Evolutionary conservation across 2,113 vertebrate species (phyloP), one percentile per base, ranked within the genome.

Genomic region (Nymphicus hollandicus): DNA sequence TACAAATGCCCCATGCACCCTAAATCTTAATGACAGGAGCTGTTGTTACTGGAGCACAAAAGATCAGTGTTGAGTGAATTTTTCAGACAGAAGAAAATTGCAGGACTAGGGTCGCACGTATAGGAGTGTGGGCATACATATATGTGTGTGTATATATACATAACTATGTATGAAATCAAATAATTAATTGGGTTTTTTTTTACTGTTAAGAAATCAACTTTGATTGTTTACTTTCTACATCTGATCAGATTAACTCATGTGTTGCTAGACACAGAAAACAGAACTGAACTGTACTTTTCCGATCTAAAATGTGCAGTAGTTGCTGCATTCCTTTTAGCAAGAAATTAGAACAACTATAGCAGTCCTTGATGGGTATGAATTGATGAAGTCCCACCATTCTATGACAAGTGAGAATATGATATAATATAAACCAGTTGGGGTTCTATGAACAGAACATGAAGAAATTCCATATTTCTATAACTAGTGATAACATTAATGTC

Each of bases 1-100:
- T 95, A 56, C 23, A 63, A 79, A 66, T 72, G 33, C 78, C 39
- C 46, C n/a, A 20, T 43, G 37, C 13, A 66, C 86, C 47, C 47
- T 96, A 85, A 95, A 94, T 93, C 93, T 91, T 96, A 76, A 70
- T 74, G 83, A 86, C 65, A 92, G 55, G 65, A 84, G 43, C 52
- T 81, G 41, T 68, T 87, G 53, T 29, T 86, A 52, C 43, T 28
- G n/a, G 61, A 77, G 29, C 64, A 93, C 80, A 81, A 93, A 84
- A 86, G 29, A 84, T 74, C 37, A 64, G n/a, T 12, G 29, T 58
- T 39, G 35, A 77, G 53, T 46, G 28, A 68, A 79, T 61, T 92
- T 79, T 71, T 93, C 52, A 81, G 23, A 28, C 4, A 85, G 52
- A 84, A 63, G 17, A 78, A 88, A 93, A 85, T 29, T 69, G 37